Percentiles rank a stretch among this genome's conserved stretches.
These are phyloP conservation scores for Rhinoderma darwinii DNA, from an alignment of 2,113 vertebrate species.

Conservation along the genomic window DNA sequence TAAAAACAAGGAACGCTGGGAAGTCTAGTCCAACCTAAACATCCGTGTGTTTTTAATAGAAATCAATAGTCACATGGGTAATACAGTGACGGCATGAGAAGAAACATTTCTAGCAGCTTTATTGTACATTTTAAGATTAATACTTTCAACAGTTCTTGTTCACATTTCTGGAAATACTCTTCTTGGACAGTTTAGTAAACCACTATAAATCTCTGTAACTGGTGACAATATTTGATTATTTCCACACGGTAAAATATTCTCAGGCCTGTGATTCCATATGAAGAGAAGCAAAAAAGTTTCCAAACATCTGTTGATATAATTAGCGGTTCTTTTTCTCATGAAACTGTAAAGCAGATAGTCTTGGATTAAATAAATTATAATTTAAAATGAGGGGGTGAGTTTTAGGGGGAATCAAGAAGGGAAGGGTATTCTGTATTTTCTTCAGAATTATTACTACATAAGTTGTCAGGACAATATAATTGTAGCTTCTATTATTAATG, in stretches of 20 bases:
- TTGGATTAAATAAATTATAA: not conserved
- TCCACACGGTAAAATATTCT: not conserved
- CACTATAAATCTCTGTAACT: not conserved
- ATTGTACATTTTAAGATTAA: not conserved
- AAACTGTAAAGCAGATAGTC: not conserved
- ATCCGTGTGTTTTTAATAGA: no score
- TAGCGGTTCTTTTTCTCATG: constrained; percentile 13
- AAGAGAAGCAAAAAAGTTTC: not conserved
- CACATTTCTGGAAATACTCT: no score
- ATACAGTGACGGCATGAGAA: no score
- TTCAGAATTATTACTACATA: not conserved
- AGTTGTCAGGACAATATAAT: not conserved
- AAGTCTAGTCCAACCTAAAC: no score
- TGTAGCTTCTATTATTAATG: no score
- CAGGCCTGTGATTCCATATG: not conserved
- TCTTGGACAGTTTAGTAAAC: not conserved
- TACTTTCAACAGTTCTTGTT: not conserved
- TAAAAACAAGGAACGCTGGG: no score
- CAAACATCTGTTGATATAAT: constrained; percentile 36
- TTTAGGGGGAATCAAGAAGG: not conserved
- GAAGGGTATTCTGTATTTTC: not conserved
- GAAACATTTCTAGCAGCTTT: not conserved
- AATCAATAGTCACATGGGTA: no score
- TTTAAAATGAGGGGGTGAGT: not conserved
- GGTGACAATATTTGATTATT: not conserved